Percentiles rank a stretch among this genome's conserved stretches.
These are phyloP conservation scores for Meteorus cinctellus DNA, from an alignment of 2,888 invertebrate genomes.

Conservation along the genomic window DNA sequence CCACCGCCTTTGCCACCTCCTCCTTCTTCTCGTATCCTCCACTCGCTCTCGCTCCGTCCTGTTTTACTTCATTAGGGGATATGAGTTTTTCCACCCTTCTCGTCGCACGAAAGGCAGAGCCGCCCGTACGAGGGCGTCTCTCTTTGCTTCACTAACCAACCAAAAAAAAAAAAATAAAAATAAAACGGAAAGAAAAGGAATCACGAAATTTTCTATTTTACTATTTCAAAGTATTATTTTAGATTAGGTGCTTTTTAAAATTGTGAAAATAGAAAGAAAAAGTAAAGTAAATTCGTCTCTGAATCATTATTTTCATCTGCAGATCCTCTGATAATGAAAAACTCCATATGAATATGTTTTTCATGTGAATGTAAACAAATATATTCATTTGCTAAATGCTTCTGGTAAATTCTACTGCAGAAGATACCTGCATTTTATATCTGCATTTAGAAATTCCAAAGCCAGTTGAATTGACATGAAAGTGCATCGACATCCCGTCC, in stretches of 20 bases:
- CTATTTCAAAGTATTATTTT: slow-evolving; percentile 13
- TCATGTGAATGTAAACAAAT: too few relatives aligned
- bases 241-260: slow-evolving; percentile 1
- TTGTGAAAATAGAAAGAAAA: neutral
- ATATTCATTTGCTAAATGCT: too few relatives aligned
- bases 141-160: slow-evolving; percentile 46
- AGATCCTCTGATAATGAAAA: neutral
- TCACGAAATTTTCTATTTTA: slow-evolving; percentile 12
- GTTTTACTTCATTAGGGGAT: slow-evolving; percentile 67
- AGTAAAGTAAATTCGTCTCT: neutral
- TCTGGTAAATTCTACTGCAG: neutral
- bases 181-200: neutral
- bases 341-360: neutral
- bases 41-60: slow-evolving; percentile 51
- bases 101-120: slow-evolving; percentile 47
- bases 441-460: slow-evolving; percentile 6
- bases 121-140: slow-evolving; percentile 49
- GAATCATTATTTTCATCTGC: neutral
- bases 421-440: neutral
- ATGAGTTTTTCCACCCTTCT: slow-evolving; percentile 63
- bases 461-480: slow-evolving; percentile 7
- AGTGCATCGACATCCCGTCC: slow-evolving; percentile 22
- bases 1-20: slow-evolving; percentile 22
- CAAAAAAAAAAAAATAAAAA: slow-evolving; percentile 15
- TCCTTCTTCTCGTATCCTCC: slow-evolving; percentile 20